phyloP scores from a whole-genome alignment of 2,797 vertebrate genomes.

The Carduelis carduelis region DNA sequence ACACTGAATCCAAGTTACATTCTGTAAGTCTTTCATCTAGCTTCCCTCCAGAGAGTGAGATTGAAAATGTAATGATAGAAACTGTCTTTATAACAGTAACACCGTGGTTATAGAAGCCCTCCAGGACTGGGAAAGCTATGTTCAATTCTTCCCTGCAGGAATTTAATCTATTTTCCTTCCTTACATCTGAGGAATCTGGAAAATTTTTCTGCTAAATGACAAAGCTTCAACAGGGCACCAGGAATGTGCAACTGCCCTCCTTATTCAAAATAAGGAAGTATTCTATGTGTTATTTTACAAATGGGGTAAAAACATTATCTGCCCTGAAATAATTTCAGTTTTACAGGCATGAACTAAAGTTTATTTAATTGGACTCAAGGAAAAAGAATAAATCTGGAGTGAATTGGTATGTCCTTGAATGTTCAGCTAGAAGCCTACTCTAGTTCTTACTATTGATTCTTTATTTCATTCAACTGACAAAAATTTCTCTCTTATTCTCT shows the following conservation, averaged over 20 bases:
- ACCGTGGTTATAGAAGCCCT: neutral
- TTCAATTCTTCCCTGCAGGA: slow-evolving; percentile 2
- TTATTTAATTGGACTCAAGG: neutral
- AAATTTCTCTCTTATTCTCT: neutral
- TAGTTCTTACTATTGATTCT: neutral
- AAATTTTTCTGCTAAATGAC: neutral
- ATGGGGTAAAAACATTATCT: neutral
- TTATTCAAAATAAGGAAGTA: neutral
- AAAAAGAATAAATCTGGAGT: neutral
- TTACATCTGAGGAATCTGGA: neutral
- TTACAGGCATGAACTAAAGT: neutral
- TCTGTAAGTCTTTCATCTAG: slow-evolving; percentile 35
- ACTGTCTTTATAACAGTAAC: slow-evolving; percentile 30
- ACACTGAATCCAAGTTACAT: neutral
- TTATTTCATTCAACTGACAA: neutral
- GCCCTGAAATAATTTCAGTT: neutral
- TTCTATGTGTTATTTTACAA: neutral
- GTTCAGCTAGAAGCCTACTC: neutral
- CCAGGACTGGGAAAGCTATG: neutral
- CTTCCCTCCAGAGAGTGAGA: slow-evolving; percentile 43
- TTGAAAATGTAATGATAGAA: slow-evolving; percentile 41
- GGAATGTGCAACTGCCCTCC: neutral
- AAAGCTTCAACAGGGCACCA: neutral
- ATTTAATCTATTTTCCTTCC: neutral
- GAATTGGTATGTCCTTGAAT: neutral